A percentile compares a stretch with the other conserved stretches of the same genome.
phyloP scores from a whole-genome alignment of 2,888 invertebrate species.

The Thyatira batis region DNA sequence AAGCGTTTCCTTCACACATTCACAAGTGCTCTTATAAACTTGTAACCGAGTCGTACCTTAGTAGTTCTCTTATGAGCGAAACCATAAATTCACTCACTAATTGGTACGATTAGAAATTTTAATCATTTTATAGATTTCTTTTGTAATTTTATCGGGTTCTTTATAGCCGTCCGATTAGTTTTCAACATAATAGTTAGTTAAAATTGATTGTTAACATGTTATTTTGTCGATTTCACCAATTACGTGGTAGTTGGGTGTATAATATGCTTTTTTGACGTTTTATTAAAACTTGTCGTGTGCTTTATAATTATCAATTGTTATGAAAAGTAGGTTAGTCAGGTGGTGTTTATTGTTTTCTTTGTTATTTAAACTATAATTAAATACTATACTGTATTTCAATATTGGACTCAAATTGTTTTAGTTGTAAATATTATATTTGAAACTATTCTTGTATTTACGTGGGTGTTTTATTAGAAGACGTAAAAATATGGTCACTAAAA shows the following conservation, averaged over 20 bases:
- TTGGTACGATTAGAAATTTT: conserved; percentile 77
- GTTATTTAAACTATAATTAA: not conserved
- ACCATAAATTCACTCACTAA: conserved; percentile 73
- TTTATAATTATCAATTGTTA: conserved; percentile 43
- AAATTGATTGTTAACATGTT: conserved; percentile 77
- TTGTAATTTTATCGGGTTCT: conserved; percentile 77
- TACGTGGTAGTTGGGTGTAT: conserved; percentile 25
- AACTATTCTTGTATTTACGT: conserved; percentile 4
- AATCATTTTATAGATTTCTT: conserved; percentile 80
- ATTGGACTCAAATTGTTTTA: conserved; percentile 20
- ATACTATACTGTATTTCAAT: conserved; percentile 15
- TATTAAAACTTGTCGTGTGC: conserved; percentile 26
- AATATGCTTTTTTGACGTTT: conserved; percentile 27
- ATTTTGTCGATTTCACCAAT: conserved; percentile 70
- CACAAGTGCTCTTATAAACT: conserved; percentile 22
- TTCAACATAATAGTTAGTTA: conserved; percentile 68
- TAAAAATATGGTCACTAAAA: too few species aligned
- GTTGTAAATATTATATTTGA: not conserved
- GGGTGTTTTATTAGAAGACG: conserved; percentile 24
- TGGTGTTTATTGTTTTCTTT: conserved; percentile 10
- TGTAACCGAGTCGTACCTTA: conserved; percentile 24
- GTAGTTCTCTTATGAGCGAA: conserved; percentile 46
- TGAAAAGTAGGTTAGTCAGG: conserved; percentile 35
- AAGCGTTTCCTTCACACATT: conserved; percentile 27
- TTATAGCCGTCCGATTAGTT: conserved; percentile 70